phyloP scores from a whole-genome alignment of 2,888 invertebrate species.

The Agonopterix subpropinquella region DNA sequence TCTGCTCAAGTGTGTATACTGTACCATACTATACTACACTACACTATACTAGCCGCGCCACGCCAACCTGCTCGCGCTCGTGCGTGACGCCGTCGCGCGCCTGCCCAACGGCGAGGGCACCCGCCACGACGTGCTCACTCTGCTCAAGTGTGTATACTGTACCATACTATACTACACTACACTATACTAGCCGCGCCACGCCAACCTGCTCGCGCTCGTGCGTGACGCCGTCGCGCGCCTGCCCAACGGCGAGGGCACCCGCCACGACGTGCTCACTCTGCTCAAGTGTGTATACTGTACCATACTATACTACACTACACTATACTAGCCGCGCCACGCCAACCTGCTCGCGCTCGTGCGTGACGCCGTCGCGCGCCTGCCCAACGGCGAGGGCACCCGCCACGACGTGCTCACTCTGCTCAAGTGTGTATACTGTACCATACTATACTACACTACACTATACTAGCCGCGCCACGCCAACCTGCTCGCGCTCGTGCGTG shows the following conservation, averaged over 20 bases:
- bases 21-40: not conserved
- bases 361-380: no score
- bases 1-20: conserved; percentile 74
- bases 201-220: conserved; percentile 76
- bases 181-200: not conserved
- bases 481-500: no score
- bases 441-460: no score
- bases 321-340: not conserved
- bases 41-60: not conserved
- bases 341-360: no score
- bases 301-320: not conserved
- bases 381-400: no score
- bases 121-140: conserved; percentile 80
- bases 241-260: conserved; percentile 11
- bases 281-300: conserved; percentile 61
- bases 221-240: conserved; percentile 94
- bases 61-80: conserved; percentile 66
- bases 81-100: conserved; percentile 95
- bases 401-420: no score
- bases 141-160: conserved; percentile 72
- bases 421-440: no score
- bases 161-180: not conserved
- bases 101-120: conserved; percentile 39
- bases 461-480: no score
- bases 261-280: conserved; percentile 83